Conservation (phyloP, 2,113 vertebrate species). For the Protobothrops flavoviridis region DNA sequence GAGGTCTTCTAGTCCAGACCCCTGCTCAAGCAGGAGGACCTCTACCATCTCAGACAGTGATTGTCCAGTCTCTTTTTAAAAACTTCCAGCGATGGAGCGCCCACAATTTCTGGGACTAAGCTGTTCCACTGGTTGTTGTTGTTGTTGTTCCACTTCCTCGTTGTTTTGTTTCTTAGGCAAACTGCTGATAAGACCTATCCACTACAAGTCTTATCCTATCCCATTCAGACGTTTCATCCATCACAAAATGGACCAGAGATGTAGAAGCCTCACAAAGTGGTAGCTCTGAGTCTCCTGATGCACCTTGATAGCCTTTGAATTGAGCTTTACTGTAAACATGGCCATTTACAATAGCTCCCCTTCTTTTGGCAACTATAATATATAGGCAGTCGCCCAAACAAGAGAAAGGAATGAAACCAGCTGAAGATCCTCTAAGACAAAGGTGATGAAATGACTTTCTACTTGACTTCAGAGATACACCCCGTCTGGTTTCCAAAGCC, state of each 20-base stretch:
- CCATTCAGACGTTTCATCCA: background rate
- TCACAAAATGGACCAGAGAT: background rate
- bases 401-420: conserved; percentile 10
- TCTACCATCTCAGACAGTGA: too few relatives aligned
- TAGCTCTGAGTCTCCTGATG: background rate
- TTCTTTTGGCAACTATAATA: background rate
- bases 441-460: conserved; percentile 40
- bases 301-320: background rate
- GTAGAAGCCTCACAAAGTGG: background rate
- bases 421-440: conserved; percentile 32
- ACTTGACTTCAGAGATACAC: conserved; percentile 38
- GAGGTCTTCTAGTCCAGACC: too few relatives aligned
- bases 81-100: too few relatives aligned
- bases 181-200: background rate
- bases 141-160: background rate
- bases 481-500: conserved; percentile 32
- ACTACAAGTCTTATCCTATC: background rate
- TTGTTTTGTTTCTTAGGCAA: background rate
- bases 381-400: background rate
- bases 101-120: too few relatives aligned
- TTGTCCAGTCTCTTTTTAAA: too few relatives aligned
- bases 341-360: background rate
- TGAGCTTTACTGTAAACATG: background rate
- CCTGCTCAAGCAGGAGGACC: too few relatives aligned
- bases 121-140: too few relatives aligned